Evolutionary conservation across 1,140 invertebrate genomes (phyloP), one percentile per base, ranked within the genome.

Genomic region (Eurosta solidaginis): DNA sequence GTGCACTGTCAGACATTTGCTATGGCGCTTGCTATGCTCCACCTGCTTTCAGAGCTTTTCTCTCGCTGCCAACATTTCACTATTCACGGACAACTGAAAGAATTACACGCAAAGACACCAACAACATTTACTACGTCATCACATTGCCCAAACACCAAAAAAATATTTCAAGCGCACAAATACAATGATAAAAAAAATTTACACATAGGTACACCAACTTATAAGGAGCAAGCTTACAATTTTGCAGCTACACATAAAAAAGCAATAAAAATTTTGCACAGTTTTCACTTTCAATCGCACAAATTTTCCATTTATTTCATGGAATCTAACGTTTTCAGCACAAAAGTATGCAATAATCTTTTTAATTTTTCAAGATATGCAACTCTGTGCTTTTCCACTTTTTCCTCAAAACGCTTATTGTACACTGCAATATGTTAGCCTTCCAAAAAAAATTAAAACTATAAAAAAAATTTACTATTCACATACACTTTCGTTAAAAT

Each of bases 101-200:
- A n/a, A n/a, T n/a, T n/a, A n/a, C n/a, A 3, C 50, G 9, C 49
- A 33, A 12, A 33, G n/a, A 68, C 33, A 68, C 33, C n/a, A 68
- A 68, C 59, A 68, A 40, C n/a, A 68, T 22, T 42, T 68, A 68
- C 33, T 68, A 68, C 59, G 59, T 68, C 59, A 68, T 68, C 59
- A 68, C 20, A 12, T 36, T 33, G 22, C 63, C 33, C 36, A 73
- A 27, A 73, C 59, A 68, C 27, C 74, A 27, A 45, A 40, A 3
- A 10, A 25, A 0, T 27, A 22, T 54, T n/a, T n/a, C n/a, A n/a
- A n/a, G n/a, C n/a, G 27, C 50, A 68, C 59, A 7, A 40, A 40
- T n/a, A 68, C 59, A 5, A 68, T 29, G 14, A 40, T n/a, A n/a
- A n/a, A n/a, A 40, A 68, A 68, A 36, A 14, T 40, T 9, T 6